Evolutionary conservation across 2,113 vertebrate species (phyloP).

Genomic region (Oophaga pumilio): DNA sequence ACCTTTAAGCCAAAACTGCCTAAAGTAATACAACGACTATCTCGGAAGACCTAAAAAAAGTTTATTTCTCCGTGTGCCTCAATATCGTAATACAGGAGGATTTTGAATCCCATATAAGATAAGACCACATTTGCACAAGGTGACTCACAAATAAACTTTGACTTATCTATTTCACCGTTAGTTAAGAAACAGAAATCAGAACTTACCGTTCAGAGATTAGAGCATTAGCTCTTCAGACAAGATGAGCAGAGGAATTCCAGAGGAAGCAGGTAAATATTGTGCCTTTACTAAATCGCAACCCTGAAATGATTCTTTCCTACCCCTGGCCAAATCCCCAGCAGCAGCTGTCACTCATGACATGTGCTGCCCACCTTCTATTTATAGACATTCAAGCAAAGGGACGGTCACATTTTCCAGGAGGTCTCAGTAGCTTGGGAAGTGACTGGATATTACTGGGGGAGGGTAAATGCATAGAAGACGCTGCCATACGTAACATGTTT

Average conservation of each 20-base stretch:
- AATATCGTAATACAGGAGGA: neutral
- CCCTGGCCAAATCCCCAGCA: constrained; percentile 50
- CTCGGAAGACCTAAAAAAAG: neutral
- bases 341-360: constrained; percentile 55
- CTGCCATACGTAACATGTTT: constrained; percentile 53
- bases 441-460: constrained; percentile 48
- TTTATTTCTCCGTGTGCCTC: neutral
- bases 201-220: constrained; percentile 39
- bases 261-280: constrained; percentile 55
- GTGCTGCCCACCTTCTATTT: constrained; percentile 54
- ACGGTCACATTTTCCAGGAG: constrained; percentile 57
- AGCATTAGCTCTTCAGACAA: constrained; percentile 45
- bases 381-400: constrained; percentile 45
- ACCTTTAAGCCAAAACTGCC: neutral
- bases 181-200: neutral
- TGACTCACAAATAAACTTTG: neutral
- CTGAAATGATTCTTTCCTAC: constrained; percentile 46
- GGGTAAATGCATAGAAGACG: constrained; percentile 39
- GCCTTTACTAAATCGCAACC: constrained; percentile 39
- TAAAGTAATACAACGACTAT: neutral
- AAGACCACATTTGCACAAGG: neutral
- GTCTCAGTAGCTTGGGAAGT: constrained; percentile 38
- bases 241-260: constrained; percentile 49
- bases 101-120: neutral
- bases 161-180: neutral